A percentile compares a stretch with the other conserved stretches of the same genome.
These are phyloP conservation scores for Atta texana DNA, from an alignment of 1,140 invertebrate genomes.

Conservation along the genomic window DNA sequence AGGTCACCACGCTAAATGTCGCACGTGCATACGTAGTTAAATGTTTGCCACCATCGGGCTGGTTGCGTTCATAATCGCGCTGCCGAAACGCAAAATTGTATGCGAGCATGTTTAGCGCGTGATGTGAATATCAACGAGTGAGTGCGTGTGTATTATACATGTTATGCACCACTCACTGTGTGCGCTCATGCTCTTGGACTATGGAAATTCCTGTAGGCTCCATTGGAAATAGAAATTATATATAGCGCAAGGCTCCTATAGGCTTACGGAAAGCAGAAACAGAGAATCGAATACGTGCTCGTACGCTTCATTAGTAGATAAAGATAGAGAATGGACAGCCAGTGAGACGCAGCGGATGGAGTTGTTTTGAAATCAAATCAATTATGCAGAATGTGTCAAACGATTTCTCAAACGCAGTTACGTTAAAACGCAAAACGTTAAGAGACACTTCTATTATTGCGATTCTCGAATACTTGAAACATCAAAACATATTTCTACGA, in stretches of 20 bases:
- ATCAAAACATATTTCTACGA: not conserved
- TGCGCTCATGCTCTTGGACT: too few species aligned
- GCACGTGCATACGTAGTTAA: constrained; percentile 3
- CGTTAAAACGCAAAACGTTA: not conserved
- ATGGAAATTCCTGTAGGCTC: constrained; percentile 24
- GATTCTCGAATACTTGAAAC: not conserved
- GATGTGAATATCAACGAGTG: constrained; percentile 43
- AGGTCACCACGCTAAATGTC: constrained; percentile 34
- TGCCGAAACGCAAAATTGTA: constrained; percentile 33
- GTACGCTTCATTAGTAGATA: constrained; percentile 38
- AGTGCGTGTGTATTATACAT: not conserved
- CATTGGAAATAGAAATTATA: constrained; percentile 2
- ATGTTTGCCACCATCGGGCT: constrained; percentile 28
- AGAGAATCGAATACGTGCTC: not conserved
- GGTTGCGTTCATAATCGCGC: constrained; percentile 23
- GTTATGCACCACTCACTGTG: not conserved
- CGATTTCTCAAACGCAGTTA: constrained; percentile 46
- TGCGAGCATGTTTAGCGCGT: constrained; percentile 34
- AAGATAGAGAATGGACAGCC: constrained; percentile 19
- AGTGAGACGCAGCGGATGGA: not conserved
- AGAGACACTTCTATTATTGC: not conserved
- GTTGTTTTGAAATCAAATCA: constrained; percentile 51
- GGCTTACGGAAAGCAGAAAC: constrained; percentile 16
- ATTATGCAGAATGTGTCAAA: constrained; percentile 50
- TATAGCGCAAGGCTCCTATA: not conserved